phyloP scores from a whole-genome alignment of 2,797 vertebrate species.

The Chloroceryle inda region DNA sequence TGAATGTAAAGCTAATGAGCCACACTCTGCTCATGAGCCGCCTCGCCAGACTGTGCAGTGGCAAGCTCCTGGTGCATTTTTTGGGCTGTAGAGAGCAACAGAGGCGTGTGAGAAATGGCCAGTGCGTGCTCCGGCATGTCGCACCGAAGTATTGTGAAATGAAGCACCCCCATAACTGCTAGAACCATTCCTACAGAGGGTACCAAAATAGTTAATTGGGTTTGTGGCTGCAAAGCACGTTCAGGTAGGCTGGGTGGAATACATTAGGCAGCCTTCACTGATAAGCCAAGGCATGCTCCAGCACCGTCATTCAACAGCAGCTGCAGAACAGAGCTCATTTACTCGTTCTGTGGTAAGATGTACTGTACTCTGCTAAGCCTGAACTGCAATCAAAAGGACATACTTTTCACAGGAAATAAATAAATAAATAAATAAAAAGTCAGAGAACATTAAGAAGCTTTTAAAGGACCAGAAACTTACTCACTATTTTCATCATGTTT shows the following conservation, averaged over 20 bases:
- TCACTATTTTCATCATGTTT: conserved; percentile 48
- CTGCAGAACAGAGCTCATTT: conserved; percentile 57
- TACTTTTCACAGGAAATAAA: background rate
- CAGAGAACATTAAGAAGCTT: conserved; percentile 57
- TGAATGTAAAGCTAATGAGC: conserved; percentile 54
- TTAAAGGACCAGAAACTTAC: conserved; percentile 61
- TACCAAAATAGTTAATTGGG: conserved; percentile 7
- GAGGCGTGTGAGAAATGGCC: background rate
- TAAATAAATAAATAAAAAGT: background rate
- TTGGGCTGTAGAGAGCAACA: background rate
- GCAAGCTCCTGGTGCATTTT: conserved; percentile 18
- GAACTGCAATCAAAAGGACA: conserved; percentile 63
- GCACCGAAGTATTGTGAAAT: background rate
- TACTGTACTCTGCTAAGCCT: conserved; percentile 45
- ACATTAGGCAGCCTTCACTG: conserved; percentile 43
- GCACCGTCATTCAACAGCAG: conserved; percentile 56
- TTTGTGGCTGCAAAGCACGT: conserved; percentile 1
- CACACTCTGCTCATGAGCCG: background rate
- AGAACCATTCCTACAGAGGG: background rate
- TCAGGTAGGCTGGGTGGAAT: conserved; percentile 57
- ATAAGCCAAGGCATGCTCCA: conserved; percentile 58
- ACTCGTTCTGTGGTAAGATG: conserved; percentile 53
- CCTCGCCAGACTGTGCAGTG: background rate
- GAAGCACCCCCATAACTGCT: background rate
- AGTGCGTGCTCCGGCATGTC: background rate